Base-by-base conservation (phyloP, 2,888 invertebrate species). In the Drosophila tanythrix region DNA sequence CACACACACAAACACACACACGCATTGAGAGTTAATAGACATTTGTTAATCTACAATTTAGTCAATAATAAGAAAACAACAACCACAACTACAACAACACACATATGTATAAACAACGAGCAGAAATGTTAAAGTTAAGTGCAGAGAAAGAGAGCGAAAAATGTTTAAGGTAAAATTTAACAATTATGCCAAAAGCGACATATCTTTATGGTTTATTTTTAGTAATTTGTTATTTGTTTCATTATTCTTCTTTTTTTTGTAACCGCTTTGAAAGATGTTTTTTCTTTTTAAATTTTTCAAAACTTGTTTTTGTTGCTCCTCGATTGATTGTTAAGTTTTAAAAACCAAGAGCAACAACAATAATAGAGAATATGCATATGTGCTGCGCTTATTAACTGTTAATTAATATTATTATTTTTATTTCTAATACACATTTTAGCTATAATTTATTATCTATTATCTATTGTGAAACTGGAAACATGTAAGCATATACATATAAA, bases 21-120 rank as follows among this genome's bases (percentile, higher is more conserved):
- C 43, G n/a, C 51, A 69, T 52, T 61, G 78, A 73, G 78, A 70
- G 75, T 75, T 75, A 69, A 87, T 73, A 85, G 84, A 85, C 89
- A 85, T 88, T 89, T 85, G 85, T 84, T 85, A 88, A 89, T 87
- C 88, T 89, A 79, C 74, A 83, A 86, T 72, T 87, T 89, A 85
- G 84, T 85, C 89, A 85, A 89, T 83, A 85, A 68, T 67, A 75
- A 77, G 81, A 73, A 77, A 79, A 73, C 70, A 76, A 58, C 72
- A 85, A 74, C 57, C 57, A 40, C 36, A 53, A 53, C 65, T 59
- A 40, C 53, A 27, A 56, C 31, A 31, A 33, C 63, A 51, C 33
- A 46, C 43, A 70, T 59, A 57, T 60, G 56, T 74, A 68, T 43
- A 67, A 46, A 67, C 36, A 70, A 63, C 50, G 57, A 62, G 36